Evolutionary conservation across 2,888 invertebrate genomes (phyloP), one percentile per base, ranked within the genome.

Genomic region (Macaria notata): DNA sequence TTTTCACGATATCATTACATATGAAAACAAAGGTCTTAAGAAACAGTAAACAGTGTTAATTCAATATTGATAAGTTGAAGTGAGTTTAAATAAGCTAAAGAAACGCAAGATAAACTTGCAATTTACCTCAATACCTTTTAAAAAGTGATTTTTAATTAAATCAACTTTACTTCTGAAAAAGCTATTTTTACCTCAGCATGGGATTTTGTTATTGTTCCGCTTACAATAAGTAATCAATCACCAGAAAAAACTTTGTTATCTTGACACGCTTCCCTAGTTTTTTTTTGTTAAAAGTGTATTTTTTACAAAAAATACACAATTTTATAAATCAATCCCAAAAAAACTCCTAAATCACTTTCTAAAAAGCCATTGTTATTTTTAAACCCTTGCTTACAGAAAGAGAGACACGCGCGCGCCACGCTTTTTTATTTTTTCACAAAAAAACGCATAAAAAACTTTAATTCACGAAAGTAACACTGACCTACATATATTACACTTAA

Each of bases 291-390:
- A 79, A 81, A 79, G 74, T 68, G 66, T 67, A 64, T 66, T 72
- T 74, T 74, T 73, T 69, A 59, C 66, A 63, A 71, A 75, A 82
- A 82, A 83, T 77, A 68, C 71, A 60, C 71, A 80, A 79, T 82
- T 83, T 83, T 83, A 79, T 78, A 84, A 81, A 81, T 81, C 77
- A 69, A 48, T 54, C 65, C 67, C 66, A 75, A 77, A 81, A 81
- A 82, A 77, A 61, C 78, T 77, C 19, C 82, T 91, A 88, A 90
- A 90, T 91, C 88, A 90, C 79, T 83, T 84, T 81, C 78, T 83
- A 88, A 87, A 87, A 81, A 76, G 74, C 81, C 62, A 84, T 89
- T 90, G 88, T 90, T 73, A 57, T 76, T 75, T 84, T 86, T 83
- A 88, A 90, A 87, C 88, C 90, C 87, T 88, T 88, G 82, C 83